Evolutionary conservation across 2,797 vertebrate genomes (phyloP), one percentile per base, ranked within the genome.

Genomic region (Ctenopoma multispine): DNA sequence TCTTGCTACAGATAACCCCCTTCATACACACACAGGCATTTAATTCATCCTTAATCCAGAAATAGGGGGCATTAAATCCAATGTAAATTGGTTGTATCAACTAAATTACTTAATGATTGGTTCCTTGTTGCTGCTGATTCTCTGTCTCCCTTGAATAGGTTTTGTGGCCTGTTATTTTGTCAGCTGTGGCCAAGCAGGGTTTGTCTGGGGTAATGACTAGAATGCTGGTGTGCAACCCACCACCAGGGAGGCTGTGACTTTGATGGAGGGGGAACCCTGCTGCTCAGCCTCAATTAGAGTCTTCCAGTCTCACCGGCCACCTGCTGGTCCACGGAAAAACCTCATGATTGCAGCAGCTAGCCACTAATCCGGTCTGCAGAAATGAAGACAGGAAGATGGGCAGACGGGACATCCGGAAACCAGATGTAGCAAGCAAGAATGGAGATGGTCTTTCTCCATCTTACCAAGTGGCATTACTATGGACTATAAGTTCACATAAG

Each of bases 261-360:
- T 74, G 75, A 72, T 75, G 58, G 60, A 74, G 63, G 69, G 58
- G 69, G 55, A 82, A 68, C 38, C 80, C 70, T 18, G 74, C 80
- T 88, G 87, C 60, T 87, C 36, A 24, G 23, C 56, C 41, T 69
- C 75, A 84, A 88, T 90, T 87, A 88, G 50, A 73, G 73, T 51
- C 50, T 41, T 75, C 56, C 7, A 72, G 80, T 73, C 20, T 24
- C 46, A 69, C 40, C 5, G 0, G 49, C 67, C 79, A 68, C 77
- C 81, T 78, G 62, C 79, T 59, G 69, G 51, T 65, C 48, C 44
- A 50, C 50, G 55, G 47, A 68, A 50, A 75, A 77, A 57, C 29
- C 51, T 72, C 41, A 46, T 58, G 46, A 64, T 51, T 76, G 70
- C 48, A 43, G 44, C 55, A 55, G 63, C 47, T 79, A 43, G 14